Percentiles rank a stretch among this genome's conserved stretches.
These are phyloP conservation scores for Zygaena filipendulae DNA, from an alignment of 2,888 invertebrate species.

Conservation along the genomic window DNA sequence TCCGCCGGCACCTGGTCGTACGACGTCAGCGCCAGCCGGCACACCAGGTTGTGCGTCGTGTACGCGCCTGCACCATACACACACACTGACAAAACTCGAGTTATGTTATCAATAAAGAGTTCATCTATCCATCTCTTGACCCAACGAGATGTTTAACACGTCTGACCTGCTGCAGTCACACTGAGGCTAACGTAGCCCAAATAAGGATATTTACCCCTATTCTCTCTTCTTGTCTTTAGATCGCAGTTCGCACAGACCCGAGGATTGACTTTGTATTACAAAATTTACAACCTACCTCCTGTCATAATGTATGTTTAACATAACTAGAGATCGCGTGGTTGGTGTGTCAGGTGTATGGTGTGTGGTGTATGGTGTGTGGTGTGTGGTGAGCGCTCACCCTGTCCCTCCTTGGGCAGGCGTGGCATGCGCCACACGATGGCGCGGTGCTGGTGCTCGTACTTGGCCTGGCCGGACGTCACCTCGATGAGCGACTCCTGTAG, in stretches of 20 bases:
- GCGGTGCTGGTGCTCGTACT: conserved; percentile 98
- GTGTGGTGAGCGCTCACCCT: no score
- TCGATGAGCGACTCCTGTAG: conserved; percentile 93
- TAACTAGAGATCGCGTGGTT: no score
- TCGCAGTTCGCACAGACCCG: no score
- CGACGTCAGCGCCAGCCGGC: conserved; percentile 94
- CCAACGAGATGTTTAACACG: neutral
- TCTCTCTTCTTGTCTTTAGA: no score
- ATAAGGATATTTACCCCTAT: no score
- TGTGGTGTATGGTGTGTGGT: no score
- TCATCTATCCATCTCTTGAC: neutral
- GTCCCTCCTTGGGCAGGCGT: conserved; percentile 96
- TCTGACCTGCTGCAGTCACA: neutral
- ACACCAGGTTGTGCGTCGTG: conserved; percentile 95
- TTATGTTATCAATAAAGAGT: neutral
- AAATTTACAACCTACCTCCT: no score
- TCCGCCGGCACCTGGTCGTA: conserved; percentile 97
- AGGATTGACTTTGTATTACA: no score
- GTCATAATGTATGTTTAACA: no score
- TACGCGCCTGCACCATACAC: conserved; percentile 82
- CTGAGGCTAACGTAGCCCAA: no score
- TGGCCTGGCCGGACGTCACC: conserved; percentile 96
- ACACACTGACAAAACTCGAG: neutral
- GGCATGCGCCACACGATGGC: conserved; percentile 99
- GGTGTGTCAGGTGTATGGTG: no score